Evolutionary conservation across 2,113 vertebrate genomes (phyloP), one percentile per base, ranked within the genome.

Genomic region (Nibea coibor): DNA sequence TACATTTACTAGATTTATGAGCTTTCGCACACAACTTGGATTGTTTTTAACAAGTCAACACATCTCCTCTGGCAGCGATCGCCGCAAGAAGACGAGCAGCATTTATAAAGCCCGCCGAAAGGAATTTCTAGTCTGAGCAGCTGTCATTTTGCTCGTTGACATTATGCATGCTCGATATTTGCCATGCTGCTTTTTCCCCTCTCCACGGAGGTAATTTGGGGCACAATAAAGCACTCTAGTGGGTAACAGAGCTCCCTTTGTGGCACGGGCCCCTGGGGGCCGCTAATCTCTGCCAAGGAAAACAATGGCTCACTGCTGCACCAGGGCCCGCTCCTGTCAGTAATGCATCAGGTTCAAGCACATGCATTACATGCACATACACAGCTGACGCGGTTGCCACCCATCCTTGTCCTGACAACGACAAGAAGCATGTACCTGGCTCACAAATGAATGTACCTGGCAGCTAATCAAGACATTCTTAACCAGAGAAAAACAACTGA

Each of bases 161-260:
- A 96, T 96, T 96, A 97, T 95, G 95, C 96, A 95, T 95, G 95
- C 96, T 96, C 93, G 93, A 96, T 97, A 96, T 92, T 95, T 96
- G 96, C 96, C 96, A 96, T 96, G 96, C 95, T 96, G 95, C 95
- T 96, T 96, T 96, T 95, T 95, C 66, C 68, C 66, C 47, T 87
- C 89, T 92, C 94, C 89, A 95, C 93, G 92, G 95, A 96, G 96
- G 96, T 96, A 96, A 97, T 97, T 97, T 97, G 91, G 91, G 86
- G 93, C 94, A 97, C 96, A 98, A 97, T 96, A 94, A 96, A 83
- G 94, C 95, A 95, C 96, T 97, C 94, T 94, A 94, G 95, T 93
- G 95, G 95, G 95, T 96, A 97, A 98, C 97, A 98, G 97, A 97
- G 96, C 96, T 92, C 93, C 94, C 96, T 97, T 98, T 98, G 97